A percentile compares a stretch with the other conserved stretches of the same genome.
phyloP scores from a whole-genome alignment of 2,797 vertebrate species.

The Artibeus lituratus region DNA sequence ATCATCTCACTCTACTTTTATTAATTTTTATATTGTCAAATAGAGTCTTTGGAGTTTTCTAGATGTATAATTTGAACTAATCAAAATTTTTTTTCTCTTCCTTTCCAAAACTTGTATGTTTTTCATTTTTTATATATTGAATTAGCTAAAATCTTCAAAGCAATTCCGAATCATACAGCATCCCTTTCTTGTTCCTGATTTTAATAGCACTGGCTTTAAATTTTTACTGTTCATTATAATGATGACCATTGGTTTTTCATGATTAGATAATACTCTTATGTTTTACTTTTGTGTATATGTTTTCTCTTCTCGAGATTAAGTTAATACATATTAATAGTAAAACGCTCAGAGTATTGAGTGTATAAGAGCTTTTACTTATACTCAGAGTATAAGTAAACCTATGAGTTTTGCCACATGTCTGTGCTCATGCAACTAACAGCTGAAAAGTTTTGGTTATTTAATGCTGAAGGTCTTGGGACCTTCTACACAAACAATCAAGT shows the following conservation, averaged over 20 bases:
- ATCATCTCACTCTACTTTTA: not conserved
- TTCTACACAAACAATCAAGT: not conserved
- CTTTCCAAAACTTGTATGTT: not conserved
- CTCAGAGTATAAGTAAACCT: too few relatives aligned
- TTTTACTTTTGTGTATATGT: not conserved
- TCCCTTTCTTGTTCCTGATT: not conserved
- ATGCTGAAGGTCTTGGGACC: not conserved
- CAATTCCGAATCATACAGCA: not conserved
- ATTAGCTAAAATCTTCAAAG: not conserved
- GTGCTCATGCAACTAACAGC: not conserved
- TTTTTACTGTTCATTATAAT: not conserved
- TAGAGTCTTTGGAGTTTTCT: not conserved
- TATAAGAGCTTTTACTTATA: too few relatives aligned
- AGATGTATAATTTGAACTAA: not conserved
- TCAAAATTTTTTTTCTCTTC: not conserved
- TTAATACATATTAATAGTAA: not conserved
- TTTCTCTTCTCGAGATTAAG: not conserved
- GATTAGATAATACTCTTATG: not conserved
- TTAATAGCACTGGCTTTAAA: not conserved
- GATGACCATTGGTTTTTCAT: not conserved
- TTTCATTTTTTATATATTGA: not conserved
- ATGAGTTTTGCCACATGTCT: not conserved
- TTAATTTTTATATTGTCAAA: not conserved
- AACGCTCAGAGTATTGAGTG: not conserved
- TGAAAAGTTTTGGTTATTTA: not conserved